Evolutionary conservation across 1,140 invertebrate species (phyloP).

Genomic region (Cataglyphis hispanica): DNA sequence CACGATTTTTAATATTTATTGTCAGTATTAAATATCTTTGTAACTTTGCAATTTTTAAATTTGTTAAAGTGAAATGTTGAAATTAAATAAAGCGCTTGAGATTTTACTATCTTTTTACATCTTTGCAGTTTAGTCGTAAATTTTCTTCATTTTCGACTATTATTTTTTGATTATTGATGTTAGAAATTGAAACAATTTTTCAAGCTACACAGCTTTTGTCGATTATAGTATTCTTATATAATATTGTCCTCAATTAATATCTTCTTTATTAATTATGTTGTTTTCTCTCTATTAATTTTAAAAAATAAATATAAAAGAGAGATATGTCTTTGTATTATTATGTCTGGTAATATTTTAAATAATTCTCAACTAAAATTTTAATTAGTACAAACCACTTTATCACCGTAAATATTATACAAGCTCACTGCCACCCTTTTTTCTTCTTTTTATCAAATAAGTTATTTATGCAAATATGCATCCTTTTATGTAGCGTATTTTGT

Average conservation of each 20-base stretch:
- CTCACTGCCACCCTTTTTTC: background rate
- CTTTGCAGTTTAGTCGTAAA: background rate
- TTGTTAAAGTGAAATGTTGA: background rate
- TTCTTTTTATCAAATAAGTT: background rate
- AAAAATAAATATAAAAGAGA: background rate
- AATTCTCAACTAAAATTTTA: conserved; percentile 1
- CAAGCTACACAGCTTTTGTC: background rate
- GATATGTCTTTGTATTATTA: background rate
- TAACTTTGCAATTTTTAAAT: background rate
- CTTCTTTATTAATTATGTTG: conserved; percentile 5
- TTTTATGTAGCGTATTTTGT: background rate
- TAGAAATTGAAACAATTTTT: background rate
- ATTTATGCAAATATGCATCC: conserved; percentile 10
- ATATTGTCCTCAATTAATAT: background rate
- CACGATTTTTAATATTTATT: background rate
- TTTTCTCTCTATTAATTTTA: background rate
- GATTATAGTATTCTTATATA: background rate
- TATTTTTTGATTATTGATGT: background rate
- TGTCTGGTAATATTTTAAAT: background rate
- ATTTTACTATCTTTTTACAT: background rate
- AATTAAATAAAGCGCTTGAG: background rate
- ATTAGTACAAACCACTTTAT: conserved; percentile 6
- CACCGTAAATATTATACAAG: background rate
- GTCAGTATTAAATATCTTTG: background rate
- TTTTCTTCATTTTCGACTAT: background rate